phyloP scores from a whole-genome alignment of 2,888 invertebrate species.

The Hyles lineata region DNA sequence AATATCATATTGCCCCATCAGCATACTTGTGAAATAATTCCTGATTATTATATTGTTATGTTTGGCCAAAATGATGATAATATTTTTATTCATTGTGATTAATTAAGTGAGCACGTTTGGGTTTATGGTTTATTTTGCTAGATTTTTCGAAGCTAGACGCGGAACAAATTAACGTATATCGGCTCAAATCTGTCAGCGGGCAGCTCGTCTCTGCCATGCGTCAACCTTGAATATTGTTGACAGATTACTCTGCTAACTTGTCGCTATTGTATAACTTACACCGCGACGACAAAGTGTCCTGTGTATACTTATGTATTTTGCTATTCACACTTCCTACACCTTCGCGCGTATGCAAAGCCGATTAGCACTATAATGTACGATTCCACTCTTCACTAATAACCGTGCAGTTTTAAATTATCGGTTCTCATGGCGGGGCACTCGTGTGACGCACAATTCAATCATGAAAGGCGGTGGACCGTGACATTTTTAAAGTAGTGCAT shows the following conservation, averaged over 20 bases:
- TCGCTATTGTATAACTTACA: constrained; percentile 57
- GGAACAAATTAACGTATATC: constrained; percentile 24
- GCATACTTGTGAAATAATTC: neutral
- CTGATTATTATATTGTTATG: neutral
- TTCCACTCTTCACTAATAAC: constrained; percentile 55
- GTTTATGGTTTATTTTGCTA: constrained; percentile 3
- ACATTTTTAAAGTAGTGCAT: constrained; percentile 40
- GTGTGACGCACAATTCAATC: constrained; percentile 46
- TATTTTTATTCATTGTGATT: neutral
- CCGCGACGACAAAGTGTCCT: constrained; percentile 46
- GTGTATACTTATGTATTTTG: constrained; percentile 48
- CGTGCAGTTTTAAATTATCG: constrained; percentile 55
- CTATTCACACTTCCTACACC: constrained; percentile 55
- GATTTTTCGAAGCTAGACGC: constrained; percentile 10
- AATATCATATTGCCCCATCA: constrained; percentile 24
- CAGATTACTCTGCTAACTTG: constrained; percentile 57
- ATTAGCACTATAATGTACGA: constrained; percentile 58
- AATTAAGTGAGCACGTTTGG: neutral
- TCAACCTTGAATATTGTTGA: constrained; percentile 72
- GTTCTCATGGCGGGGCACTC: constrained; percentile 50
- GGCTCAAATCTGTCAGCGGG: constrained; percentile 9
- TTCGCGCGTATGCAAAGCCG: constrained; percentile 51
- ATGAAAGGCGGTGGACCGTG: constrained; percentile 51
- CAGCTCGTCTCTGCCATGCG: constrained; percentile 13
- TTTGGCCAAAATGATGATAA: neutral